Base-by-base conservation (phyloP, 2,113 vertebrate species). In the Halcyon malimbica region DNA sequence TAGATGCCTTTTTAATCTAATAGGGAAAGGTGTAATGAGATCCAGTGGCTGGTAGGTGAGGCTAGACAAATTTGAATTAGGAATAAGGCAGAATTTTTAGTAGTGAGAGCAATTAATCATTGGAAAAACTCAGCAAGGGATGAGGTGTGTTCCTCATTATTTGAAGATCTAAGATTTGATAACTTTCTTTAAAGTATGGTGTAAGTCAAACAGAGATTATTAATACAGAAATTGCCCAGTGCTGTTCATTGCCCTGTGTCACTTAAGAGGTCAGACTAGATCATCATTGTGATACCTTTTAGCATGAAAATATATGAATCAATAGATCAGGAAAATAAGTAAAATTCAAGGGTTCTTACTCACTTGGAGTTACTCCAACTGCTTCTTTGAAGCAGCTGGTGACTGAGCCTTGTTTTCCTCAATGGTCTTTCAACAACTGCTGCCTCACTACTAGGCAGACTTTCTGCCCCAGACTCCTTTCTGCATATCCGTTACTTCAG, bases 1-100 rank as follows among this genome's bases (percentile, higher is more conserved):
- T 80, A 83, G 54, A 74, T 86, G 46, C 12, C 9, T 90, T 90
- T 95, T 90, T 93, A 95, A 92, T 70, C 25, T 77, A 93, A 70
- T 26, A 90, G 33, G 7, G 11, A 88, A 91, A 88, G n/a, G 13
- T 89, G 54, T 76, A 85, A 95, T 82, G 81, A 91, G 54, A 83
- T 90, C 57, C 31, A 87, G 33, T 29, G 25, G 21, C 76, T 69
- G 44, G 82, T 50, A 67, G 67, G 79, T 29, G 70, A 94, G 46
- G 18, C 42, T 83, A 67, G 94, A 83, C 51, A 95, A 85, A 96
- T 86, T 54, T 65, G 79, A 70, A 91, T 54, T 67, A 88, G 20
- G 71, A 91, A 93, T 83, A 77, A 74, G 87, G 37, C 33, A 54
- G 70, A 90, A 74, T 78, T 78, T 80, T 92, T 77, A 92, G 75